Base-by-base conservation (phyloP, 2,888 invertebrate genomes). In the Epistrophe eligans region DNA sequence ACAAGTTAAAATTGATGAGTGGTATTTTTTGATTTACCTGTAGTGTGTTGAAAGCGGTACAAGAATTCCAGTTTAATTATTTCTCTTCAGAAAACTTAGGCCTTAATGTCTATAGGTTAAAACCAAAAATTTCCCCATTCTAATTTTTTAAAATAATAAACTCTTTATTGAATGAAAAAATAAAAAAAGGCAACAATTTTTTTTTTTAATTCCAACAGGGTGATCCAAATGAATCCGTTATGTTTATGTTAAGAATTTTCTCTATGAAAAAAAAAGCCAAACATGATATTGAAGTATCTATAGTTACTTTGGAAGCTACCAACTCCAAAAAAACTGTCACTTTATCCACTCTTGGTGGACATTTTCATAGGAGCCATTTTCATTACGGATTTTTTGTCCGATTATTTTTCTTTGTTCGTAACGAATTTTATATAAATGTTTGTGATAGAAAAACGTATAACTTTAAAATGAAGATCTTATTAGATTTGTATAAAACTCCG, bases 21-120 rank as follows among this genome's bases (percentile, higher is more conserved):
- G 57, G 73, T 73, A 77, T 55, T 55, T 70, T 35, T 67, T 66
- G 50, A 32, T 81, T 82, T 85, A 82, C 82, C 82, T 85, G 84
- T 17, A 40, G n/a, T 35, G 15, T 57, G 50, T 73, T 60, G 52
- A 70, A 60, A 76, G 70, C 43, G 40, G 32, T 38, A 45, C 28
- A 71, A 32, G 40, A 32, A 77, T 48, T 55, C 70, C 70, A 28
- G 15, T 32, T 13, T 60, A 24, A 15, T 60, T 43, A 17, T 5
- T 17, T 58, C 43, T 55, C 77, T 28, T 77, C 77, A 70, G 70
- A 62, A 58, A 60, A 40, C 35, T 28, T 81, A 62, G 45, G 35
- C 52, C 43, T 64, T 60, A 62, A 48, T 70, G 58, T 66, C 66
- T 80, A 77, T 62, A 79, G 17, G 32, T 13, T 71, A 35, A 19